phyloP scores from a whole-genome alignment of 2,113 vertebrate genomes.

The Cariama cristata region DNA sequence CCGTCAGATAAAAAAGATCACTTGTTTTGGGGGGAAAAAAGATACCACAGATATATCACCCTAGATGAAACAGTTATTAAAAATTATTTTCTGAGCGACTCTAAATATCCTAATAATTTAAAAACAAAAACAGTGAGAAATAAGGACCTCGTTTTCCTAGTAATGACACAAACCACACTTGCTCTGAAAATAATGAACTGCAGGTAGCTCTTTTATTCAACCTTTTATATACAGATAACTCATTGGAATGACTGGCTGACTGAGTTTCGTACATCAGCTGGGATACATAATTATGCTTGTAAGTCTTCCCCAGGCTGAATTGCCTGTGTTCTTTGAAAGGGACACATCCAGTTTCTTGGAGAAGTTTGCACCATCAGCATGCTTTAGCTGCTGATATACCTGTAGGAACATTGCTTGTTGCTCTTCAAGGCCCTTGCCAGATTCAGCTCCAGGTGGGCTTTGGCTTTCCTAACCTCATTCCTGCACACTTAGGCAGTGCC shows the following conservation, averaged over 20 bases:
- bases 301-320: background rate
- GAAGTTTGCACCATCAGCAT: background rate
- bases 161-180: background rate
- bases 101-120: background rate
- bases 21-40: background rate
- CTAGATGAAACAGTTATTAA: background rate
- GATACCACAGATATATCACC: background rate
- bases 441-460: background rate
- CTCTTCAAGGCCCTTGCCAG: background rate
- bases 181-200: constrained; percentile 11
- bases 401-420: background rate
- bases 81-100: background rate
- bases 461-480: background rate
- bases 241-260: background rate
- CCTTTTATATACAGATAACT: background rate
- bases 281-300: background rate
- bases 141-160: background rate
- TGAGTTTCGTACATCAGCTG: background rate
- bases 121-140: background rate
- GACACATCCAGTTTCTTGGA: background rate
- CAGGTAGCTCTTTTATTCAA: background rate
- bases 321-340: background rate
- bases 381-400: background rate
- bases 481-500: background rate
- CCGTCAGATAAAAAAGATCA: constrained; percentile 26